These are phyloP conservation scores for Circaetus gallicus DNA, from an alignment of 2,113 vertebrate genomes.

Conservation along the genomic window DNA sequence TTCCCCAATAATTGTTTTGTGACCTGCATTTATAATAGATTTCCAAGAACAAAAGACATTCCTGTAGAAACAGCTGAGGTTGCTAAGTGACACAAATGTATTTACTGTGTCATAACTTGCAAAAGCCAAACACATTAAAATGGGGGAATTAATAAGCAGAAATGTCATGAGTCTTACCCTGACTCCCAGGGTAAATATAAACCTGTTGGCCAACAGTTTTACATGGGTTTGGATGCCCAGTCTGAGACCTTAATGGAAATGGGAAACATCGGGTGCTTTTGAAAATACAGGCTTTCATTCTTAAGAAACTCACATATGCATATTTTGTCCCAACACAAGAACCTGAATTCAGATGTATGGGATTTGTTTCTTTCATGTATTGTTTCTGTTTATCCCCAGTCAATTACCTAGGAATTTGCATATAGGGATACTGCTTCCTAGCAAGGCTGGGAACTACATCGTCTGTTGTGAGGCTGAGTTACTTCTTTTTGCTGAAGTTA, in stretches of 20 bases:
- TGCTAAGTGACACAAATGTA: slow-evolving; percentile 57
- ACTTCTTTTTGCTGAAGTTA: background rate
- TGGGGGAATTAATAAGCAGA: background rate
- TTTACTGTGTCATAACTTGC: slow-evolving; percentile 41
- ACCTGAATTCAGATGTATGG: background rate
- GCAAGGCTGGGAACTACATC: background rate
- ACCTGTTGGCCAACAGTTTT: background rate
- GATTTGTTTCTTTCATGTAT: background rate
- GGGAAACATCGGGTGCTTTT: background rate
- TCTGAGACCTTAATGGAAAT: background rate
- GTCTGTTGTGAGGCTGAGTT: background rate
- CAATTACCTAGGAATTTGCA: background rate
- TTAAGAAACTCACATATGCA: background rate
- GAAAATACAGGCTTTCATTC: background rate
- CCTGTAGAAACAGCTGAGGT: slow-evolving; percentile 44
- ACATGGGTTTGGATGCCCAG: background rate
- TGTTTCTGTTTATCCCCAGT: background rate
- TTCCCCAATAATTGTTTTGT: slow-evolving; percentile 4
- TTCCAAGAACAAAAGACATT: slow-evolving; percentile 56
- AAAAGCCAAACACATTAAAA: slow-evolving; percentile 4
- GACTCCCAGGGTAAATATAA: background rate
- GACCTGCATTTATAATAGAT: slow-evolving; percentile 25
- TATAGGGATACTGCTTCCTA: background rate
- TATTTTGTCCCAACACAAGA: background rate
- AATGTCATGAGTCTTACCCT: background rate